Evolutionary conservation across 2,888 invertebrate species (phyloP).

Genomic region (Eristalinus aeneus): DNA sequence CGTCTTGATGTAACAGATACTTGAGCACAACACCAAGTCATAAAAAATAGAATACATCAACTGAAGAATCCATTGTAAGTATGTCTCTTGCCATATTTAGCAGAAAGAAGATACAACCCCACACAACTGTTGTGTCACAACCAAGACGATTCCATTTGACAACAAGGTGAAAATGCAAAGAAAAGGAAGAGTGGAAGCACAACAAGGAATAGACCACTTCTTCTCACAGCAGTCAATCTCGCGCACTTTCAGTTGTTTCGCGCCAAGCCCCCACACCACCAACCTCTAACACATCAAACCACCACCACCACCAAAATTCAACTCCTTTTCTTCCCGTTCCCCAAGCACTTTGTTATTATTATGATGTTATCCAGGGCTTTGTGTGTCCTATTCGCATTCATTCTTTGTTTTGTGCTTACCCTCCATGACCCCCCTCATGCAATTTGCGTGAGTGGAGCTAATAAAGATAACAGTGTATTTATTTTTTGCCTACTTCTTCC

Average conservation of each 20-base stretch:
- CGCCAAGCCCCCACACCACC: not conserved
- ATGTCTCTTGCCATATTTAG: too few relatives aligned
- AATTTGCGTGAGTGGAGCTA: slow-evolving; percentile 71
- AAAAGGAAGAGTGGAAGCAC: not conserved
- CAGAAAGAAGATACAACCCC: not conserved
- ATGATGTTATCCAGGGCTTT: slow-evolving; percentile 67
- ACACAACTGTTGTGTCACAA: slow-evolving; percentile 12
- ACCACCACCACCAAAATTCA: slow-evolving; percentile 39
- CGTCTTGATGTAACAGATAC: too few relatives aligned
- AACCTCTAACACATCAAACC: not conserved
- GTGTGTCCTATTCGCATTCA: slow-evolving; percentile 62
- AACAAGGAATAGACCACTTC: not conserved
- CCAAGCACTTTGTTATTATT: slow-evolving; percentile 63
- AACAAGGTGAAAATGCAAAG: slow-evolving; percentile 36
- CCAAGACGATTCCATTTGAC: slow-evolving; percentile 22
- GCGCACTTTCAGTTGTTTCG: slow-evolving; percentile 42
- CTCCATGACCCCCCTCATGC: slow-evolving; percentile 61
- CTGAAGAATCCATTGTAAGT: too few relatives aligned
- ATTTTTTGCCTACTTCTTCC: slow-evolving; percentile 46
- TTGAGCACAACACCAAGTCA: too few relatives aligned
- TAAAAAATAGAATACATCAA: too few relatives aligned
- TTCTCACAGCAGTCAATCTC: not conserved
- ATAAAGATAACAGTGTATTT: slow-evolving; percentile 70
- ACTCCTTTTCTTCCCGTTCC: slow-evolving; percentile 43
- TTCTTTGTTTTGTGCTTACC: slow-evolving; percentile 38